These are phyloP conservation scores for Phengaris arion DNA, from an alignment of 2,888 invertebrate genomes.

Conservation along the genomic window DNA sequence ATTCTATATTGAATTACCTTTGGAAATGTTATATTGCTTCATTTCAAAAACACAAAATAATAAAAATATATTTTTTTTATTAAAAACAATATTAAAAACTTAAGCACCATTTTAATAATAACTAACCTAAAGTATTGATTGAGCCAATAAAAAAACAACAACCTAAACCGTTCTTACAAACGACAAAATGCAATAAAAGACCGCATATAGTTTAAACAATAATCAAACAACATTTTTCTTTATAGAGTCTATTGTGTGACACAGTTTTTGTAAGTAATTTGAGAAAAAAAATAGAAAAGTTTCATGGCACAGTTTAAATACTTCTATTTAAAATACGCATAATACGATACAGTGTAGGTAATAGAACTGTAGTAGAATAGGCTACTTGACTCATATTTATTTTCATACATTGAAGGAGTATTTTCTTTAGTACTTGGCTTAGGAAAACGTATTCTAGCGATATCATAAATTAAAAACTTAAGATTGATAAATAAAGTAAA, in stretches of 20 bases:
- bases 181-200: constrained; percentile 13
- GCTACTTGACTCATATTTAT: too few relatives aligned
- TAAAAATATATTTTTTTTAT: neutral
- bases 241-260: neutral
- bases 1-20: neutral
- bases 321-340: neutral
- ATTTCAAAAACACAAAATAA: neutral
- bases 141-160: constrained; percentile 21
- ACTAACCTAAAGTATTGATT: constrained; percentile 1
- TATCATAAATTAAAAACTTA: too few relatives aligned
- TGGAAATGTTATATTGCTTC: neutral
- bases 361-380: too few relatives aligned
- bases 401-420: too few relatives aligned
- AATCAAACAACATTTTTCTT: constrained; percentile 14
- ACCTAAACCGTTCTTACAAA: constrained; percentile 12
- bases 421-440: too few relatives aligned
- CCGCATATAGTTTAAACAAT: neutral
- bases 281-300: neutral
- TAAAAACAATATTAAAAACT: constrained; percentile 14
- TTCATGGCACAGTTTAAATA: constrained; percentile 13
- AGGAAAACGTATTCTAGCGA: too few relatives aligned
- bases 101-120: constrained; percentile 15
- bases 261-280: neutral
- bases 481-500: too few relatives aligned
- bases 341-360: neutral